A percentile compares a stretch with the other conserved stretches of the same genome.
These are phyloP conservation scores for Aegithalos caudatus DNA, from an alignment of 2,113 vertebrate species.

Conservation along the genomic window DNA sequence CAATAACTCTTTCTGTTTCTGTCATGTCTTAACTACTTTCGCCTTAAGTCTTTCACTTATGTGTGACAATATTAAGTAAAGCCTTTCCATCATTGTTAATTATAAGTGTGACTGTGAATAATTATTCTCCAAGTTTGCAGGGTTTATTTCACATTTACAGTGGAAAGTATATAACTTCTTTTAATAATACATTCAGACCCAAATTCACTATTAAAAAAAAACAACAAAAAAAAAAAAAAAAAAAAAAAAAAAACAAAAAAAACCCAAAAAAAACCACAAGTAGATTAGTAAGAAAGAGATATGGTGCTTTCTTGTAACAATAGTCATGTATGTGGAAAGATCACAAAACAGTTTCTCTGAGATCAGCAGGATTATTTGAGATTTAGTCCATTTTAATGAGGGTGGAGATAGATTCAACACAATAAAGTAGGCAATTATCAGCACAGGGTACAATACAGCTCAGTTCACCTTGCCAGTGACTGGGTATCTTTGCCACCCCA, in stretches of 20 bases:
- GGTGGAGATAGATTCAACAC: neutral
- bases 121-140: conserved; percentile 20
- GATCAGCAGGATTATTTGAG: neutral
- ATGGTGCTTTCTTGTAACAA: neutral
- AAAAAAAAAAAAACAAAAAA: too few species aligned
- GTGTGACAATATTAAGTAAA: conserved; percentile 38
- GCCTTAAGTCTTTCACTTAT: conserved; percentile 20
- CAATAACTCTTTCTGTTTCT: conserved; percentile 25
- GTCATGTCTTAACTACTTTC: conserved; percentile 37
- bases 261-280: too few species aligned
- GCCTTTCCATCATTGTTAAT: conserved; percentile 44
- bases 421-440: neutral
- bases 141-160: neutral
- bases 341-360: neutral
- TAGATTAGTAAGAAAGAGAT: neutral
- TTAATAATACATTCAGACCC: neutral
- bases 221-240: neutral
- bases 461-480: neutral
- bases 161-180: neutral
- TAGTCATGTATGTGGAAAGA: neutral
- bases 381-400: neutral
- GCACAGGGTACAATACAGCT: neutral
- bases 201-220: neutral
- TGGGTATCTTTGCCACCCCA: neutral
- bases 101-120: conserved; percentile 43